Percentiles rank a stretch among this genome's conserved stretches.
Conservation (phyloP, 2,888 invertebrate genomes). For the Scelioninae gen. 1 region DNA sequence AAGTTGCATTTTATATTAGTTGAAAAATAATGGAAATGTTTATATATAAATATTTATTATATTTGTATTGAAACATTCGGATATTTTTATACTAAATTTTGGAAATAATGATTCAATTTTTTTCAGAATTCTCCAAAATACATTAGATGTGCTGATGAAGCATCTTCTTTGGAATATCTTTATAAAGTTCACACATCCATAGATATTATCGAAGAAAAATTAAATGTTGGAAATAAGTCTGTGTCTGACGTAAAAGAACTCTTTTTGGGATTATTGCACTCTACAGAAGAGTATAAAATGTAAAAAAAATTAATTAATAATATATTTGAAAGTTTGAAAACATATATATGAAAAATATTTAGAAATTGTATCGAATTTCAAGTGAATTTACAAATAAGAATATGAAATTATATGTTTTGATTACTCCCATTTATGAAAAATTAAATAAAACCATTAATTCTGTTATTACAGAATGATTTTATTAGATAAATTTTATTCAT, state of each 20-base stretch:
- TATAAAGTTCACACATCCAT: conserved; percentile 96
- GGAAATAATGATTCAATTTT: neutral
- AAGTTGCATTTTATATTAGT: no score
- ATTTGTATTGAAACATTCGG: no score
- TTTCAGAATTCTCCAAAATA: conserved; percentile 95
- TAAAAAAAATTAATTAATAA: conserved; percentile 84
- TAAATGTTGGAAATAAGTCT: conserved; percentile 87
- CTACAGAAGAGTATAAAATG: conserved; percentile 98
- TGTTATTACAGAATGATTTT: no score
- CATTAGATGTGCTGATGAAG: conserved; percentile 90
- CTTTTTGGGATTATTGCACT: conserved; percentile 95
- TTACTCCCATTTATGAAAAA: no score
- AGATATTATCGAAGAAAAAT: conserved; percentile 95
- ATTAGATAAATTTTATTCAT: no score
- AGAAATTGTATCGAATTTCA: no score
- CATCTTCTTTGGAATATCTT: conserved; percentile 94
- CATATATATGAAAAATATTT: no score
- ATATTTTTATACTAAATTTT: neutral
- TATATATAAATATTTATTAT: no score
- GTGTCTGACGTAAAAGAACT: conserved; percentile 93
- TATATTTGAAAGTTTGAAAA: neutral
- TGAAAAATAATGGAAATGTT: no score
- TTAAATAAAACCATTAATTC: no score
- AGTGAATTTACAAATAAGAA: no score
- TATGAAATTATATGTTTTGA: no score